Conservation (phyloP, 2,797 vertebrate genomes). For the Enteromius trimaculatus region DNA sequence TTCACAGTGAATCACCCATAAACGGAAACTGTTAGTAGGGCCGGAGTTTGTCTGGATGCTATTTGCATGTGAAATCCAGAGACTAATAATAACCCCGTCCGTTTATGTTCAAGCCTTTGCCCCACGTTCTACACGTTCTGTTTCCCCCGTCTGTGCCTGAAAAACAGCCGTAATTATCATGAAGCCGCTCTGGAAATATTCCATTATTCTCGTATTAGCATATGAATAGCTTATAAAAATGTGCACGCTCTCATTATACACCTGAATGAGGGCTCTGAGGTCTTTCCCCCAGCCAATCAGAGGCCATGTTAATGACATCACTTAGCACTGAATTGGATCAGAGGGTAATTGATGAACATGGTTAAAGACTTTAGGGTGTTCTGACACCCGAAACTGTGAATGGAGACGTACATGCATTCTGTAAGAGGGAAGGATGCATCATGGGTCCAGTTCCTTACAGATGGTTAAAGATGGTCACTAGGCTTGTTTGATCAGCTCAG, state of each 20-base stretch:
- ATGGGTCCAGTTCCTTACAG: not conserved
- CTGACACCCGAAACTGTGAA: not conserved
- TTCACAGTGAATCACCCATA: not conserved
- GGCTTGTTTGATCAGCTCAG: not conserved
- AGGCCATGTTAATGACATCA: conserved; percentile 58
- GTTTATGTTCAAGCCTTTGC: conserved; percentile 12
- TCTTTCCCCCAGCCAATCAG: conserved; percentile 64
- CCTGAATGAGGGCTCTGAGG: conserved; percentile 39
- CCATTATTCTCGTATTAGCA: conserved; percentile 69
- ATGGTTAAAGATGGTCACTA: not conserved
- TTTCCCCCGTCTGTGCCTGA: conserved; percentile 65
- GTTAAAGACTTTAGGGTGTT: conserved; percentile 30
- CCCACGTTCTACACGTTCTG: conserved; percentile 59
- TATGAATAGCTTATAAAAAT: conserved; percentile 66
- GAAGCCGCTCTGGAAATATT: conserved; percentile 64
- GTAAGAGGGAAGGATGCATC: not conserved
- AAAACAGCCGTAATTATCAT: conserved; percentile 72
- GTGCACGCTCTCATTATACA: conserved; percentile 43
- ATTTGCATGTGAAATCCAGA: conserved; percentile 31
- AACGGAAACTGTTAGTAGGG: not conserved
- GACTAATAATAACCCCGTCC: conserved; percentile 32
- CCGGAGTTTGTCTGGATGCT: not conserved
- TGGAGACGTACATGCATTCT: not conserved
- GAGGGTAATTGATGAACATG: conserved; percentile 60
- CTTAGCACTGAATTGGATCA: conserved; percentile 56